Percentiles rank a stretch among this genome's conserved stretches.
These are phyloP conservation scores for Meriones unguiculatus DNA, from an alignment of 2,113 vertebrate species.

Conservation along the genomic window DNA sequence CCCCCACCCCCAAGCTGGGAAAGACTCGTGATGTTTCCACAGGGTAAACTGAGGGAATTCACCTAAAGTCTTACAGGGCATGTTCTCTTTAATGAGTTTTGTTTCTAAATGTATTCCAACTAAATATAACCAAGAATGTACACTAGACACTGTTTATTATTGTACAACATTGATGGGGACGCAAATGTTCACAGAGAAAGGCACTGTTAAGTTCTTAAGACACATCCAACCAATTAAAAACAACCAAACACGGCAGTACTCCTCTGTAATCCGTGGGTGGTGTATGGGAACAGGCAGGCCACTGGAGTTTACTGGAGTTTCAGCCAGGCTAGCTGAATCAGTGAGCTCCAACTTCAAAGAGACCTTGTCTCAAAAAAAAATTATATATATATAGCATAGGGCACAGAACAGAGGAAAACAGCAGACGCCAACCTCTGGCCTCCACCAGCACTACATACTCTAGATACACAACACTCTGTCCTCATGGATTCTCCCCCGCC, in stretches of 20 bases:
- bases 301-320: not conserved
- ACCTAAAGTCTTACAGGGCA: not conserved
- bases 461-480: not conserved
- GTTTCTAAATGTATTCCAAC: not conserved
- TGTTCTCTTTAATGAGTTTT: not conserved
- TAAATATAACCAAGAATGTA: not conserved
- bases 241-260: not conserved
- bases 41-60: not conserved
- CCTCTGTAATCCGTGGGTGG: not conserved
- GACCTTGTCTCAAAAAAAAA: no score
- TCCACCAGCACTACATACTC: not conserved
- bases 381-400: not conserved
- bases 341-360: not conserved
- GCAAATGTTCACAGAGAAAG: not conserved
- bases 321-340: not conserved
- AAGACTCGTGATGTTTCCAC: not conserved
- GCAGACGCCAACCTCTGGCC: not conserved
- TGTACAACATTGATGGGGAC: not conserved
- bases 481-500: not conserved
- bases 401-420: not conserved
- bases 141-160: not conserved
- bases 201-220: not conserved
- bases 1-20: not conserved
- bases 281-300: not conserved
- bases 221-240: not conserved